These are phyloP conservation scores for Hydrozoanthus gracilis DNA, from an alignment of 92 coral and sea anemone species.

Conservation along the genomic window DNA sequence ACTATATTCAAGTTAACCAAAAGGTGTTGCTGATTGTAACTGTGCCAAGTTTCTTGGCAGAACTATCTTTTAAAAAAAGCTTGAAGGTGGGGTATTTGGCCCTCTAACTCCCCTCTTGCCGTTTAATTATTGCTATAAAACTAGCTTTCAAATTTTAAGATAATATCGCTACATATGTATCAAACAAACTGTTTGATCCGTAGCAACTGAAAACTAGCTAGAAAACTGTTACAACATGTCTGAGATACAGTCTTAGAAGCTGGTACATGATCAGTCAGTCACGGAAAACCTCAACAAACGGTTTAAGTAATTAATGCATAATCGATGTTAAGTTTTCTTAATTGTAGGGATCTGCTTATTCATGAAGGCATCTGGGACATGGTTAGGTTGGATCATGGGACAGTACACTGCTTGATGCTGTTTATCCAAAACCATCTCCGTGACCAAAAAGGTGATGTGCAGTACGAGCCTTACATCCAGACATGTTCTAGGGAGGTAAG, in stretches of 20 bases:
- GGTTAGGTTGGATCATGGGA: conserved; percentile 40
- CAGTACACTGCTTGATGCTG: conserved; percentile 41
- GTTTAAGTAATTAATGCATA: not conserved
- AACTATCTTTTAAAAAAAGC: not conserved
- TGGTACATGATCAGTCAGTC: no score
- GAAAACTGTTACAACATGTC: not conserved
- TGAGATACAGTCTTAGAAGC: no score
- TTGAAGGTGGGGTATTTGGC: not conserved
- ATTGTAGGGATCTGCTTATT: conserved; percentile 34
- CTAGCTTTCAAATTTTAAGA: not conserved
- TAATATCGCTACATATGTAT: not conserved
- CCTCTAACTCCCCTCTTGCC: not conserved
- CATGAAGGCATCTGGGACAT: conserved; percentile 48
- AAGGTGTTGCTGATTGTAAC: not conserved
- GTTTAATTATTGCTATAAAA: not conserved
- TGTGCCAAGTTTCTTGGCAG: not conserved
- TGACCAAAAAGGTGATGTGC: conserved; percentile 38
- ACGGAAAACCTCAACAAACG: conserved; percentile 7
- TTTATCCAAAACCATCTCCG: conserved; percentile 26
- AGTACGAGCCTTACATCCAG: conserved; percentile 43
- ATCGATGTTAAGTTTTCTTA: conserved; percentile 18
- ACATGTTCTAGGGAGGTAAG: conserved; percentile 38
- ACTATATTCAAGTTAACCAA: not conserved
- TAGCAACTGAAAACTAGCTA: not conserved
- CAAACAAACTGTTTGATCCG: not conserved